phyloP scores from a whole-genome alignment of 2,113 vertebrate genomes.

The Alligator sinensis region DNA sequence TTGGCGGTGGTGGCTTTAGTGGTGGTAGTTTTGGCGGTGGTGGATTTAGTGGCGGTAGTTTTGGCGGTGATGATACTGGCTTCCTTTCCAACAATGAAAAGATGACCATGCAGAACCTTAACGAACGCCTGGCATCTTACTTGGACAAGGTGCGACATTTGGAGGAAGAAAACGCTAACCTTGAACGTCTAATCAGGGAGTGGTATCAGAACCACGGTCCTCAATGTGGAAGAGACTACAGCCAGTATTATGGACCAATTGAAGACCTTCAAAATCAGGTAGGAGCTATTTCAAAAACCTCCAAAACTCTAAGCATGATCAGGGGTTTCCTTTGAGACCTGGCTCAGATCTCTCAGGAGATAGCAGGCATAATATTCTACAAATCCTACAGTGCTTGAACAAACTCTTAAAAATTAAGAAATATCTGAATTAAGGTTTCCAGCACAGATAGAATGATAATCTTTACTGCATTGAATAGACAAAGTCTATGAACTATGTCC shows the following conservation, averaged over 20 bases:
- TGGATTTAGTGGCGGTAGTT: slow-evolving; percentile 53
- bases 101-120: slow-evolving; percentile 96
- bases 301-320: not conserved
- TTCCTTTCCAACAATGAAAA: slow-evolving; percentile 87
- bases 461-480: no score
- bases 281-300: not conserved
- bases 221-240: slow-evolving; percentile 84
- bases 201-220: slow-evolving; percentile 90
- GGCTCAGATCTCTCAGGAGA: not conserved
- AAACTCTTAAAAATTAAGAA: not conserved
- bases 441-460: no score
- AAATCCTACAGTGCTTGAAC: no score
- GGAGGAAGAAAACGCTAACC: slow-evolving; percentile 86
- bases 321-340: not conserved
- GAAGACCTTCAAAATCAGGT: slow-evolving; percentile 92
- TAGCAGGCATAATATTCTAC: not conserved
- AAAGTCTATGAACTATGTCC: no score
- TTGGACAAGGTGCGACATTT: slow-evolving; percentile 90
- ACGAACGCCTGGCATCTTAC: slow-evolving; percentile 91
- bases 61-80: slow-evolving; percentile 51
- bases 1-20: slow-evolving; percentile 43
- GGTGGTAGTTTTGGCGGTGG: slow-evolving; percentile 50
- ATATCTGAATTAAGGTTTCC: not conserved
- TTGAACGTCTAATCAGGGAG: slow-evolving; percentile 91
- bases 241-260: slow-evolving; percentile 87